Conservation (phyloP, 1,140 invertebrate genomes). For the Drosophila malerkotliana region DNA sequence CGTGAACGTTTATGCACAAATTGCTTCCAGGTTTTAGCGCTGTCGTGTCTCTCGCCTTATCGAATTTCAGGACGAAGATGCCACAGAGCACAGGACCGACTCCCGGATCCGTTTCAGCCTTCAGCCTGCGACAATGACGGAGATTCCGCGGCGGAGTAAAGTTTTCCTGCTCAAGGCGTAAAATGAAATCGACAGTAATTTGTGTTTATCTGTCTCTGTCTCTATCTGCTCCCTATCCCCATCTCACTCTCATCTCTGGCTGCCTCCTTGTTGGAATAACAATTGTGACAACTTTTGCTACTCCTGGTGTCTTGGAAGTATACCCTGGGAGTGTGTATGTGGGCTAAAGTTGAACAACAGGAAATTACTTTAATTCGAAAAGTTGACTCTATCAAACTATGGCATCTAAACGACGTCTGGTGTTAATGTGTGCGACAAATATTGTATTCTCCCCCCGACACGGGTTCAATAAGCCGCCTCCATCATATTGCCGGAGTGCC, state of each 20-base stretch:
- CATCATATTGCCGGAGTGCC: conserved; percentile 61
- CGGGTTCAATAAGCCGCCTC: conserved; percentile 66
- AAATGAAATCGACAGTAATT: conserved; percentile 82
- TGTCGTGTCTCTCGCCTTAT: conserved; percentile 68
- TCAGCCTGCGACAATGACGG: conserved; percentile 29
- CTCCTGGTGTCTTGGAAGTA: background rate
- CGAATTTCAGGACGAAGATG: conserved; percentile 66
- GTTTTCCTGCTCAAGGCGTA: conserved; percentile 78
- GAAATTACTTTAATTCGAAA: conserved; percentile 80
- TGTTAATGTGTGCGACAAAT: conserved; percentile 61
- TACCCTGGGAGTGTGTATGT: conserved; percentile 5
- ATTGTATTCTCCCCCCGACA: conserved; percentile 40
- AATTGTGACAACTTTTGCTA: conserved; percentile 72
- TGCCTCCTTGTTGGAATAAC: conserved; percentile 56
- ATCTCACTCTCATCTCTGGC: background rate
- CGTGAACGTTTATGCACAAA: conserved; percentile 80
- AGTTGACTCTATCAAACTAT: conserved; percentile 74
- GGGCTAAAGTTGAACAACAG: conserved; percentile 51
- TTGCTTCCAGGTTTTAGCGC: conserved; percentile 78
- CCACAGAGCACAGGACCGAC: conserved; percentile 31
- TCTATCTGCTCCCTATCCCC: conserved; percentile 9
- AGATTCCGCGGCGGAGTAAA: conserved; percentile 59
- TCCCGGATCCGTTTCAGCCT: conserved; percentile 12
- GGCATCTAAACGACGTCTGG: conserved; percentile 52
- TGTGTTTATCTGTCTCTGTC: conserved; percentile 61